These are phyloP conservation scores for Grantiella picta DNA, from an alignment of 2,113 vertebrate species.

Conservation along the genomic window DNA sequence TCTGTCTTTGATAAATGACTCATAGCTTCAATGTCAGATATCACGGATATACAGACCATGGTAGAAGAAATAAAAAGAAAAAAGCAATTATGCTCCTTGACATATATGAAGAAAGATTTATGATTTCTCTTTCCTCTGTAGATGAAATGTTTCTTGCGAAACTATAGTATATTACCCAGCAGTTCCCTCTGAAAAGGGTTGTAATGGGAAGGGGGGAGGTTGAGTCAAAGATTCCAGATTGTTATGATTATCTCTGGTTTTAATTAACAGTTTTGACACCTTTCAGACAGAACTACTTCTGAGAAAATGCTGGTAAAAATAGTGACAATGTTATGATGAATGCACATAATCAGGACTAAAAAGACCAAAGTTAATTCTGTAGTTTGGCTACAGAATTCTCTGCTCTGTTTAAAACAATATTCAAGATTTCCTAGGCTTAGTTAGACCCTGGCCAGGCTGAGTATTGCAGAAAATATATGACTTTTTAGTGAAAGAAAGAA, in stretches of 20 bases:
- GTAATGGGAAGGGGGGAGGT: neutral
- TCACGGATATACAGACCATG: neutral
- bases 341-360: neutral
- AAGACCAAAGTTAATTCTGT: neutral
- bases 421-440: neutral
- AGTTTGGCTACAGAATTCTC: neutral
- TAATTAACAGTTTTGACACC: neutral
- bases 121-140: neutral
- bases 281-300: neutral
- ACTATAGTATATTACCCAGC: neutral
- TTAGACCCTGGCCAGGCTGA: neutral
- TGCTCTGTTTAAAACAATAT: neutral
- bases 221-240: neutral
- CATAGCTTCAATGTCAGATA: neutral
- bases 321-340: neutral
- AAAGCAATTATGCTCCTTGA: neutral
- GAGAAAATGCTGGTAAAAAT: neutral
- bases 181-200: neutral
- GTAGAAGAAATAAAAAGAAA: neutral
- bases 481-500: neutral
- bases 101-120: constrained; percentile 9
- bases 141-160: neutral
- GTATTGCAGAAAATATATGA: neutral
- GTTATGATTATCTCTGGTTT: neutral
- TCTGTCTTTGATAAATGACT: constrained; percentile 22